Percentiles rank a stretch among this genome's conserved stretches.
These are phyloP conservation scores for Caenorhabditis sp. DNA, from an alignment of 2,888 invertebrate genomes.

Conservation along the genomic window DNA sequence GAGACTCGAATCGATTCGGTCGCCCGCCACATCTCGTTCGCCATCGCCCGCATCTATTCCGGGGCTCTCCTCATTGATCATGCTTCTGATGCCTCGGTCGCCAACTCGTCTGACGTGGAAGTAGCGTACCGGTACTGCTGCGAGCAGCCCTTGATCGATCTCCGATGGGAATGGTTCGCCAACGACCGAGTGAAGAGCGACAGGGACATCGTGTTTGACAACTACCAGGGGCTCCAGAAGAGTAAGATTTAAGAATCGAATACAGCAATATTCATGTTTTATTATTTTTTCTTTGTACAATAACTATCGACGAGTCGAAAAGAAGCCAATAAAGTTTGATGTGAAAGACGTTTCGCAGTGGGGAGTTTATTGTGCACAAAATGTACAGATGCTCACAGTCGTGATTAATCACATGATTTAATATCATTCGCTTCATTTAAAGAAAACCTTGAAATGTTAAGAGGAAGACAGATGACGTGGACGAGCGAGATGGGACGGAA, in stretches of 20 bases:
- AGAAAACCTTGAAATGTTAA: too few relatives aligned
- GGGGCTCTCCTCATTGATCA: slow-evolving; percentile 79
- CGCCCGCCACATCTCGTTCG: slow-evolving; percentile 81
- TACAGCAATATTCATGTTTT: neutral
- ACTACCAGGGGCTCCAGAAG: slow-evolving; percentile 46
- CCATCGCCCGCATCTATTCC: slow-evolving; percentile 80
- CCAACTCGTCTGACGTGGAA: slow-evolving; percentile 62
- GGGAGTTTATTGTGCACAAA: too few relatives aligned
- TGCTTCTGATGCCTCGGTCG: slow-evolving; percentile 73
- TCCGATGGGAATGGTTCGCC: slow-evolving; percentile 60
- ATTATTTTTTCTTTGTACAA: slow-evolving; percentile 20
- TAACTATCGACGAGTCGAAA: neutral
- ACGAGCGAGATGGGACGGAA: too few relatives aligned
- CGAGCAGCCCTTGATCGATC: slow-evolving; percentile 65
- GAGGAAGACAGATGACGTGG: too few relatives aligned
- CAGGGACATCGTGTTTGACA: slow-evolving; percentile 68
- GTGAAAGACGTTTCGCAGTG: too few relatives aligned
- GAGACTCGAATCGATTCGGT: slow-evolving; percentile 78
- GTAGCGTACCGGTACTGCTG: slow-evolving; percentile 68
- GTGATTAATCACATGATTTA: too few relatives aligned
- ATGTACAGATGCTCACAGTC: too few relatives aligned
- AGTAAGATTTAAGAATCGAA: slow-evolving; percentile 40
- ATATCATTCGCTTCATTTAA: too few relatives aligned
- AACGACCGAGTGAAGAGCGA: slow-evolving; percentile 60
- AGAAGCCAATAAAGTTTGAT: too few relatives aligned